These are phyloP conservation scores for Ptychochromis oligacanthus DNA, from an alignment of 2,113 vertebrate genomes.

Conservation along the genomic window DNA sequence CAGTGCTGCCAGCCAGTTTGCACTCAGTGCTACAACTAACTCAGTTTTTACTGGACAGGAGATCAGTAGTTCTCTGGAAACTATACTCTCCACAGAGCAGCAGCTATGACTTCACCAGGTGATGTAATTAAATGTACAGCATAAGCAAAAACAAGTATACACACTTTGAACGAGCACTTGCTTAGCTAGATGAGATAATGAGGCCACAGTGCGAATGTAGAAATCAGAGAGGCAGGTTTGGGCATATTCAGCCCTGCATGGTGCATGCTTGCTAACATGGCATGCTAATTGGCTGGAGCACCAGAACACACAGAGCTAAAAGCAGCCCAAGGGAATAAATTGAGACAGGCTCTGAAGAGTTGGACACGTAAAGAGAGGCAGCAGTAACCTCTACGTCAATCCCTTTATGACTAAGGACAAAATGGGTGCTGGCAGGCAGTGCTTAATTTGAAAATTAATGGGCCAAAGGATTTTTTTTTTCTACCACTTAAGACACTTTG, in stretches of 20 bases:
- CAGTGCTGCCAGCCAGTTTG: neutral
- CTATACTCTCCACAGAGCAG: slow-evolving; percentile 29
- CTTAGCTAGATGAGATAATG: slow-evolving; percentile 60
- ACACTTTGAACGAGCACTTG: slow-evolving; percentile 30
- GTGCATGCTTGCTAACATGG: slow-evolving; percentile 44
- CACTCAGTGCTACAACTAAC: slow-evolving; percentile 27
- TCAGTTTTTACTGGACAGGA: slow-evolving; percentile 23
- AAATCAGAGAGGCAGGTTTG: slow-evolving; percentile 73
- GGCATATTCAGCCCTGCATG: slow-evolving; percentile 65
- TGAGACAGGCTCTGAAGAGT: slow-evolving; percentile 31
- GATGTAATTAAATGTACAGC: slow-evolving; percentile 53
- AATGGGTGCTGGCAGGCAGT: slow-evolving; percentile 61
- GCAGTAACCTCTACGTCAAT: slow-evolving; percentile 66
- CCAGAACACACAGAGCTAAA: slow-evolving; percentile 43
- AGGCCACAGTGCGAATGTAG: slow-evolving; percentile 64
- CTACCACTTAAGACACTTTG: slow-evolving; percentile 67
- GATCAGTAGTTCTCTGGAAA: slow-evolving; percentile 40
- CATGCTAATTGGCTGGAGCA: slow-evolving; percentile 70
- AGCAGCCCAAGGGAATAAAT: slow-evolving; percentile 42
- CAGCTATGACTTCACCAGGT: slow-evolving; percentile 29
- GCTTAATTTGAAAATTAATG: slow-evolving; percentile 79
- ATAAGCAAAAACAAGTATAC: slow-evolving; percentile 53
- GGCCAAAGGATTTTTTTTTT: slow-evolving; percentile 66
- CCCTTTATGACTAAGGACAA: slow-evolving; percentile 80
- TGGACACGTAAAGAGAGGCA: slow-evolving; percentile 40